Base-by-base conservation (phyloP, 2,888 invertebrate genomes). In the Pristionchus maxplancki region DNA sequence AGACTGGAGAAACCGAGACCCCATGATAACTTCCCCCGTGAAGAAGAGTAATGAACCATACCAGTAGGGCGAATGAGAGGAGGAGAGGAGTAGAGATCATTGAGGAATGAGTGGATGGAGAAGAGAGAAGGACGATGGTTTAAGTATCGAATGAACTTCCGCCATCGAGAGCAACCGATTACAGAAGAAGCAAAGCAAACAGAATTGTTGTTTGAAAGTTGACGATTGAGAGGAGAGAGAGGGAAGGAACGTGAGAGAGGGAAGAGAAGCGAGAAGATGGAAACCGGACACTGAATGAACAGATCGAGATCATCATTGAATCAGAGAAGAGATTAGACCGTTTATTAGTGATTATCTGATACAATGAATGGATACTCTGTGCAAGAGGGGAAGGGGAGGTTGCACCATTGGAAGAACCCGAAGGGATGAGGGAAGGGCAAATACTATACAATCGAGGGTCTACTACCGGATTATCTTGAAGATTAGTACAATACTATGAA, bases 321-420 rank as follows among this genome's bases (percentile, higher is more conserved):
- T 34, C 34, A 11, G 28, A 58, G n/a, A 83, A 28, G 82, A 34
- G 64, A 53, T 62, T 53, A 82, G 53, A 82, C 82, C 31, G 82
- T 53, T 82, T 82, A 53, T 82, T 40, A 74, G 37, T 74, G 74
- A 74, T 74, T 40, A 74, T 74, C 74, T 74, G 74, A 74, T 74
- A 31, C 8, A 67, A 67, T 62, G 67, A 71, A 5, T 40, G 74
- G 31, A 74, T 74, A 74, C 74, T 74, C 74, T 74, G 74, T 74
- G 74, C 20, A 40, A 74, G 74, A 40, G 40, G 24, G 24, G 37
- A 40, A 24, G 34, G 67, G 13, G 67, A n/a, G n/a, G 74, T 74
- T 74, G 74, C 74, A 74, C 74, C 74, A 40, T 11, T 74, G 74
- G 20, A 74, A 40, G 1, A 74, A 74, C 74, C 74, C 74, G 74